phyloP scores from a whole-genome alignment of 2,797 vertebrate species.

The Coreius guichenoti region DNA sequence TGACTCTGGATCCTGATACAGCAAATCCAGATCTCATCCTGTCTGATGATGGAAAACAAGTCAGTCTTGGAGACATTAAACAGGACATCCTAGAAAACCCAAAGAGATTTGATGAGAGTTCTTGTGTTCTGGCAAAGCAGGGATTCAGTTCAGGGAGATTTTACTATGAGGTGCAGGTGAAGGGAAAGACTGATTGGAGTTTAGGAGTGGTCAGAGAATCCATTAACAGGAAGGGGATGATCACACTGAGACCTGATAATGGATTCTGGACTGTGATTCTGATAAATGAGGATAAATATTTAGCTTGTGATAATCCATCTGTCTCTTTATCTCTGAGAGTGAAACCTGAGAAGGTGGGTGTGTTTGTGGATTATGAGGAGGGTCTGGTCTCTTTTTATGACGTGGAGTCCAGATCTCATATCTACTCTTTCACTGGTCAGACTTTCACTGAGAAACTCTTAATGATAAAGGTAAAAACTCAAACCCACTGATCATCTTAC shows the following conservation, averaged over 20 bases:
- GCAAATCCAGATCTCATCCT: not conserved
- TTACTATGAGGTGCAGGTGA: not conserved
- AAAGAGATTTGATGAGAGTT: not conserved
- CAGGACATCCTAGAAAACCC: not conserved
- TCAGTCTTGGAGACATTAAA: no score
- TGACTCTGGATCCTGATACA: slow-evolving; percentile 19
- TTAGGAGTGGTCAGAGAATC: not conserved
- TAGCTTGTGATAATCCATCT: no score
- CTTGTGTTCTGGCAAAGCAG: not conserved
- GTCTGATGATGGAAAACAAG: not conserved
- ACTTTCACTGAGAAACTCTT: no score
- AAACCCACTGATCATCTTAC: not conserved
- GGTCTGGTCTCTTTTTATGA: not conserved
- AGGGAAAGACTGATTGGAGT: not conserved
- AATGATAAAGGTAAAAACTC: not conserved
- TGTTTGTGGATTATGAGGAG: slow-evolving; percentile 35
- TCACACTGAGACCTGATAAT: not conserved
- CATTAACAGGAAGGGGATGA: not conserved
- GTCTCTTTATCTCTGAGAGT: no score
- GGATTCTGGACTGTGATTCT: not conserved
- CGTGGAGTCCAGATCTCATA: no score
- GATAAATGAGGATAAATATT: no score
- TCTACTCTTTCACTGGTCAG: no score
- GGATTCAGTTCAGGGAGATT: not conserved
- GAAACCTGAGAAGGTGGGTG: not conserved